Evolutionary conservation across 2,113 vertebrate genomes (phyloP), one percentile per base, ranked within the genome.

Genomic region (Lathamus discolor): DNA sequence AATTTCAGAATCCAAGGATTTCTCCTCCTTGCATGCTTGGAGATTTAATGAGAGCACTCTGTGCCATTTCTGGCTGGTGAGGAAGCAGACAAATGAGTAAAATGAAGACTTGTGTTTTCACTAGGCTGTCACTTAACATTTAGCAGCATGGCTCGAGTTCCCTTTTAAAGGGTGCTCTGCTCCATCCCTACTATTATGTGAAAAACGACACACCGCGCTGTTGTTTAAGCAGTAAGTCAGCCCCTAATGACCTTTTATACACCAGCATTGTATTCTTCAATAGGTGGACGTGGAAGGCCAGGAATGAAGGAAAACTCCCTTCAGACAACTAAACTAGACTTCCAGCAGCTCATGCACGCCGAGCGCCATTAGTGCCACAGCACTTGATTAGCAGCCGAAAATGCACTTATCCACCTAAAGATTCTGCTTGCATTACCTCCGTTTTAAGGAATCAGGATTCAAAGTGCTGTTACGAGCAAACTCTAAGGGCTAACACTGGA

Each of bases 1-100:
- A 92, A 82, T 92, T 96, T 94, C 24, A 89, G 96, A 93, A 94
- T 92, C 96, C 97, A 86, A 46, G 94, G 95, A 94, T 97, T 97
- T 96, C 97, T 96, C 93, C 44, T 44, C 67, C 46, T 94, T 85
- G 95, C 95, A 94, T 83, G 95, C 96, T 92, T 75, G 73, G 35
- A 92, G 93, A 94, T 90, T 80, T 64, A 86, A 85, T 48, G 76
- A 93, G 97, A 95, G 90, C 88, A 46, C 82, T 96, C 92, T 31
- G 86, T 2, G 39, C 72, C 80, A 88, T 91, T 95, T 74, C 93
- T 97, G 96, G 78, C 95, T 76, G 92, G 51, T 39, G 33, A 61
- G 83, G 76, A 90, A 82, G 88, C 93, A 92, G 91, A 88, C 68
- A 80, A 82, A 88, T 25, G 86, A 89, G 94, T 43, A 48, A 93